Evolutionary conservation across 1,140 invertebrate genomes (phyloP).

Genomic region (Lepidostoma basale): DNA sequence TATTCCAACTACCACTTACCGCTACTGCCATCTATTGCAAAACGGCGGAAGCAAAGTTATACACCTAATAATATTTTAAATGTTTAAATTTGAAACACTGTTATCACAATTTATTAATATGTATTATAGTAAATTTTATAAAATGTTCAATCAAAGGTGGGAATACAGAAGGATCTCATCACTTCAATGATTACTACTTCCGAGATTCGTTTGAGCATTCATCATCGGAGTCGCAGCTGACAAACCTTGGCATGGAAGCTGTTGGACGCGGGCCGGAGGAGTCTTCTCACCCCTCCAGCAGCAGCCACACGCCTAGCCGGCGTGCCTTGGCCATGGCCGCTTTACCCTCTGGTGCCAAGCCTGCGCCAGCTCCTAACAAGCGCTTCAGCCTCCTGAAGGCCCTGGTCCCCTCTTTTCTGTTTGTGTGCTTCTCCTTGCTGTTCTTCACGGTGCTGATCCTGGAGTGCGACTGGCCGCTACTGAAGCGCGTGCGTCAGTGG

Average conservation of each 20-base stretch:
- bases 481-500: slow-evolving; percentile 72
- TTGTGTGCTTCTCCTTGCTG: slow-evolving; percentile 69
- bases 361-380: slow-evolving; percentile 35
- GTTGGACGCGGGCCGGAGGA: slow-evolving; percentile 51
- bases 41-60: no score
- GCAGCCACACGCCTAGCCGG: slow-evolving; percentile 63
- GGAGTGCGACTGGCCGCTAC: slow-evolving; percentile 75
- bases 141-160: slow-evolving; percentile 19
- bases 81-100: no score
- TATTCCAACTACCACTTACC: no score
- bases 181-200: slow-evolving; percentile 70
- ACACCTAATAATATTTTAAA: no score
- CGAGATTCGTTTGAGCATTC: slow-evolving; percentile 80
- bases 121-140: neutral
- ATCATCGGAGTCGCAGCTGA: slow-evolving; percentile 72
- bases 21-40: no score
- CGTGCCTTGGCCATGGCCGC: slow-evolving; percentile 53
- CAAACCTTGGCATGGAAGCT: slow-evolving; percentile 57
- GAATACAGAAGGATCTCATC: slow-evolving; percentile 51
- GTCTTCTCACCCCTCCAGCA: slow-evolving; percentile 56
- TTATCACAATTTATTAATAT: no score
- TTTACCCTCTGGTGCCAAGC: slow-evolving; percentile 43
- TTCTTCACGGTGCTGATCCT: slow-evolving; percentile 71
- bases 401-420: slow-evolving; percentile 74
- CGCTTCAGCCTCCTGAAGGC: slow-evolving; percentile 69